Evolutionary conservation across 2,113 vertebrate genomes (phyloP).

Genomic region (Herpetotheres cachinnans): DNA sequence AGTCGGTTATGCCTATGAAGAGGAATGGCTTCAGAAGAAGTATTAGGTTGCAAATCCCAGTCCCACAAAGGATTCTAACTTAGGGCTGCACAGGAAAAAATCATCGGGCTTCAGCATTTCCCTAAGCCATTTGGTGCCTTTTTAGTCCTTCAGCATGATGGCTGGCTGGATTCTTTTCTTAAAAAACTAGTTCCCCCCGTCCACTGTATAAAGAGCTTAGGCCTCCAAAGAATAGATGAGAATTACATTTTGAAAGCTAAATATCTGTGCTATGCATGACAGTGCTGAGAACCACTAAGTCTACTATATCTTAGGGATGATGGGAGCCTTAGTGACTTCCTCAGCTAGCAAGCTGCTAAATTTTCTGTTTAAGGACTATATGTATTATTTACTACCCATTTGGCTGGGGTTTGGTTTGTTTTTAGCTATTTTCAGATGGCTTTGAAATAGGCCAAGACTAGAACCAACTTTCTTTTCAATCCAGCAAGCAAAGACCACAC

Average conservation of each 20-base stretch:
- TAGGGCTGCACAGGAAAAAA: neutral
- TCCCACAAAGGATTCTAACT: neutral
- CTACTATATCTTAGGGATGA: neutral
- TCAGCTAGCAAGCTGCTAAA: conserved; percentile 19
- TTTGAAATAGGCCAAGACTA: conserved; percentile 29
- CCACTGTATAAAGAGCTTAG: neutral
- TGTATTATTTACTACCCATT: conserved; percentile 47
- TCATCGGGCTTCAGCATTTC: neutral
- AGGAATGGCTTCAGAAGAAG: neutral
- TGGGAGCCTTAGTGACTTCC: neutral
- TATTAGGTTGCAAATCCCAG: neutral
- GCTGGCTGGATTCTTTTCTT: neutral
- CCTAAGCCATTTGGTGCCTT: neutral
- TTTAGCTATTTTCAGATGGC: neutral
- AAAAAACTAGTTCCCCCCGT: neutral
- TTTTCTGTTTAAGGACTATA: conserved; percentile 15
- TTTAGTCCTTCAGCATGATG: neutral
- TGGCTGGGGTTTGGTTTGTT: neutral
- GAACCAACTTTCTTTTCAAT: conserved; percentile 4
- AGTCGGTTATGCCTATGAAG: neutral
- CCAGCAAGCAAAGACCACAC: neutral
- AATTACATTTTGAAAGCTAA: neutral
- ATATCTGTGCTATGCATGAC: neutral
- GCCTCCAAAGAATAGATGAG: neutral
- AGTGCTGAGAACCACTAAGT: neutral